A percentile compares a stretch with the other conserved stretches of the same genome.
Conservation (phyloP, 2,888 invertebrate species). For the Diaperis boleti region DNA sequence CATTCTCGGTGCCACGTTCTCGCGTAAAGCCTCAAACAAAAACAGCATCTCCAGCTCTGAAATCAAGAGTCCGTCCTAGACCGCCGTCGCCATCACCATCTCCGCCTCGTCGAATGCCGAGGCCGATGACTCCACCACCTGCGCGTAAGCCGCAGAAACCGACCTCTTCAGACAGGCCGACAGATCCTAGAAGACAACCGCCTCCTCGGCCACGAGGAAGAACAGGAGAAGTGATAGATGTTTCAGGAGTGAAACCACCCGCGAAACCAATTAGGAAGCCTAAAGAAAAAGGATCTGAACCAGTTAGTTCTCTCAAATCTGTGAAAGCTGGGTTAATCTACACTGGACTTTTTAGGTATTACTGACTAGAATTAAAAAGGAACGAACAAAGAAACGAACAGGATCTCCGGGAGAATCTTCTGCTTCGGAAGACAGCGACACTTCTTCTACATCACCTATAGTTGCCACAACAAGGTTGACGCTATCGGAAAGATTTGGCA, state of each 20-base stretch:
- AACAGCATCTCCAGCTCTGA: constrained; percentile 62
- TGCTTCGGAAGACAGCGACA: constrained; percentile 72
- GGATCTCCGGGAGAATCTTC: constrained; percentile 70
- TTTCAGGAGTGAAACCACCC: constrained; percentile 70
- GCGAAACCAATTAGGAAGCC: constrained; percentile 62
- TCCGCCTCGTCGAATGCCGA: constrained; percentile 70
- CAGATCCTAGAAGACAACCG: constrained; percentile 68
- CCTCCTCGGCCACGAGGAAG: constrained; percentile 72
- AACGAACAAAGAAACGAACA: constrained; percentile 62
- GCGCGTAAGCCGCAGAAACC: constrained; percentile 50
- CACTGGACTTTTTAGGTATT: constrained; percentile 54
- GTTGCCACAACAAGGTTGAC: constrained; percentile 76
- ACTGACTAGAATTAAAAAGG: constrained; percentile 64
- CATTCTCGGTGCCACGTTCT: constrained; percentile 71
- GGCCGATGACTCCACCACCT: constrained; percentile 67
- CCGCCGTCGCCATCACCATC: constrained; percentile 64
- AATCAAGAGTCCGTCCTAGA: constrained; percentile 68
- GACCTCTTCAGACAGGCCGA: constrained; percentile 61
- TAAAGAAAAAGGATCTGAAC: constrained; percentile 65
- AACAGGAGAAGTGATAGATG: constrained; percentile 63
- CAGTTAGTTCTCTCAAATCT: constrained; percentile 57
- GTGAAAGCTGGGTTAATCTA: neutral
- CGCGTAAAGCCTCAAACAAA: constrained; percentile 63
- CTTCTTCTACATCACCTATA: constrained; percentile 73
- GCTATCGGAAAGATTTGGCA: constrained; percentile 88